Evolutionary conservation across 2,113 vertebrate species (phyloP), one percentile per base, ranked within the genome.

Genomic region (Hydrochoerus hydrochaeris): DNA sequence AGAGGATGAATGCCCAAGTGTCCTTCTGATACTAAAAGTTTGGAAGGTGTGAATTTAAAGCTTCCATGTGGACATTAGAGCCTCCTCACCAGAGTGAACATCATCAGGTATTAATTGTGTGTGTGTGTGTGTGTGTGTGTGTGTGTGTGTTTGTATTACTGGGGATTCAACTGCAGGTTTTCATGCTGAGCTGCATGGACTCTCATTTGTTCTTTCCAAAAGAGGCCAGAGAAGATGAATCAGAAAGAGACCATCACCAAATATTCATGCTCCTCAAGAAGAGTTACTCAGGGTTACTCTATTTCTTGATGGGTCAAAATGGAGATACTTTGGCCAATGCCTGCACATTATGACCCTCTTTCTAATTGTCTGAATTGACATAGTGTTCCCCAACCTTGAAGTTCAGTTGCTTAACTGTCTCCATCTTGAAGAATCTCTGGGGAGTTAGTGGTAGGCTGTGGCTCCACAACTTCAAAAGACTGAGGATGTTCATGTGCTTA

Each of bases 371-470:
- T 85, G 52, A 67, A 12, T 90, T 73, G 30, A 1, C 22, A n/a
- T 35, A 71, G 32, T 35, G 14, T 63, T 41, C 77, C 65, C 65
- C 35, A 57, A 35, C 85, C 41, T 86, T 49, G 60, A 57, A 28
- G 88, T 93, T 94, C 67, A 32, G 57, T 90, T 95, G 60, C 80
- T 67, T 82, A 26, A 90, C 63, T 78, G 85, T 38, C 78, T 82
- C 75, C 83, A 82, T 84, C 85, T 84, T 20, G 26, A 44, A 67
- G 78, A 91, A 57, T 58, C 85, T 91, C 81, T 90, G 83, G 85
- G 89, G 94, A 81, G 54, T 95, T 60, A n/a, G 71, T 81, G 62
- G 87, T 52, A 81, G 78, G 85, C 85, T 86, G 80, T 91, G 82
- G 32, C 81, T 88, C 17, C 88, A 46, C 1, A 3, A 30, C 88